These are phyloP conservation scores for Corythoichthys intestinalis DNA, from an alignment of 2,113 vertebrate genomes.

Conservation along the genomic window DNA sequence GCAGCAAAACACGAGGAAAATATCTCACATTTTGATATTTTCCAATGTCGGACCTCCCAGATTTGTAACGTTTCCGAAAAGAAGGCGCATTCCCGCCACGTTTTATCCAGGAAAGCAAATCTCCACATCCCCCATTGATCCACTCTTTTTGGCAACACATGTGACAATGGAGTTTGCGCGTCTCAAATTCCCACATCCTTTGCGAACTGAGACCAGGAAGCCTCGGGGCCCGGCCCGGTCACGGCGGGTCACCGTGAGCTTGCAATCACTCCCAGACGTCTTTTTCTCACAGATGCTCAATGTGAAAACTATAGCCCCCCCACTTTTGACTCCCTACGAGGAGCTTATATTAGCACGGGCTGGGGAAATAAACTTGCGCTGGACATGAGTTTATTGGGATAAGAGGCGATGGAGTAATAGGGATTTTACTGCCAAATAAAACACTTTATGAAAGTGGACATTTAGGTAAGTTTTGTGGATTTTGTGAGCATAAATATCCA, in stretches of 20 bases:
- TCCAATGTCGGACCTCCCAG: neutral
- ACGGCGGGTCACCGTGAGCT: conserved; percentile 59
- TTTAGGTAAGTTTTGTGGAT: conserved; percentile 30
- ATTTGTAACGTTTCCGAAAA: neutral
- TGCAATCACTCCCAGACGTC: conserved; percentile 66
- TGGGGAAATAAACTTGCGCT: conserved; percentile 30
- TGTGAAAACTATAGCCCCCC: conserved; percentile 29
- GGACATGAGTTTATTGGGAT: conserved; percentile 52
- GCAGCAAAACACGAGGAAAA: conserved; percentile 15
- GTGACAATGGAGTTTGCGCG: conserved; percentile 39
- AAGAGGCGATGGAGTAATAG: conserved; percentile 51
- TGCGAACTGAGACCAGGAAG: conserved; percentile 57
- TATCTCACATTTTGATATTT: no score
- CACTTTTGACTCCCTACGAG: conserved; percentile 14
- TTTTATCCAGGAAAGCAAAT: neutral
- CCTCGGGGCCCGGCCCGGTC: conserved; percentile 35
- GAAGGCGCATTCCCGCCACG: neutral
- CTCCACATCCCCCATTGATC: neutral
- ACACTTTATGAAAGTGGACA: conserved; percentile 61
- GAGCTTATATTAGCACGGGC: conserved; percentile 16
- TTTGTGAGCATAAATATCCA: conserved; percentile 31
- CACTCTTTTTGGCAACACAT: conserved; percentile 27
- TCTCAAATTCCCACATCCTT: conserved; percentile 69
- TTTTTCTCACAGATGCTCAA: conserved; percentile 50
- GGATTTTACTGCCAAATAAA: conserved; percentile 26